phyloP scores from a whole-genome alignment of 2,888 invertebrate species.

The Noctua fimbriata region DNA sequence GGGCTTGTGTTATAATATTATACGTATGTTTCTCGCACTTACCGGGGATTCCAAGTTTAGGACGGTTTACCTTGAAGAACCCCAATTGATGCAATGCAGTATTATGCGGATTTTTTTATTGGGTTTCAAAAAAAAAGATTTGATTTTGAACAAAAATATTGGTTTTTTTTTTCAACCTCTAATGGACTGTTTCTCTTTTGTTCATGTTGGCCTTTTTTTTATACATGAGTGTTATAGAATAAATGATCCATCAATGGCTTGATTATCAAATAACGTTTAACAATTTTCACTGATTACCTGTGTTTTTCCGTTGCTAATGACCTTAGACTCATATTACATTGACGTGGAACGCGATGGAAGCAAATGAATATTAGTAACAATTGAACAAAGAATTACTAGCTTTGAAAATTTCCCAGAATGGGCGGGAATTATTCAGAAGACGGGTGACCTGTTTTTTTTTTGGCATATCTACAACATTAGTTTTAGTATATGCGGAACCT shows the following conservation, averaged over 20 bases:
- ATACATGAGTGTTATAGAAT: neutral
- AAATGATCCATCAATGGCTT: neutral
- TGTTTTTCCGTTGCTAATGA: neutral
- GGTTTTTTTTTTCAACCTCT: neutral
- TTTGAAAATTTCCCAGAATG: neutral
- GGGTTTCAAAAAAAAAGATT: neutral
- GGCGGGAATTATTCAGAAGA: neutral
- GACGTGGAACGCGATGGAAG: neutral
- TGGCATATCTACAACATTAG: too few species aligned
- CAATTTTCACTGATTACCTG: neutral
- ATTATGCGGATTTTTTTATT: neutral
- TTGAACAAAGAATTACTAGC: neutral
- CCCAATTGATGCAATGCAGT: conserved; percentile 2
- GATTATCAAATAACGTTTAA: neutral
- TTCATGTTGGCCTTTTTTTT: neutral
- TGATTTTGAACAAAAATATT: neutral
- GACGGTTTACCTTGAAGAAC: neutral
- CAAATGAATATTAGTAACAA: neutral
- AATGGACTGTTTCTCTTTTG: neutral
- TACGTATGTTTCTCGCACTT: conserved; percentile 21
- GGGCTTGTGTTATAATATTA: conserved; percentile 42
- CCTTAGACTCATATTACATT: neutral
- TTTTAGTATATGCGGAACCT: too few species aligned
- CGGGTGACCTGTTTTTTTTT: neutral
- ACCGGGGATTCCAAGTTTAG: conserved; percentile 8